Evolutionary conservation across 2,888 invertebrate genomes (phyloP).

Genomic region (Archips crataeganus): DNA sequence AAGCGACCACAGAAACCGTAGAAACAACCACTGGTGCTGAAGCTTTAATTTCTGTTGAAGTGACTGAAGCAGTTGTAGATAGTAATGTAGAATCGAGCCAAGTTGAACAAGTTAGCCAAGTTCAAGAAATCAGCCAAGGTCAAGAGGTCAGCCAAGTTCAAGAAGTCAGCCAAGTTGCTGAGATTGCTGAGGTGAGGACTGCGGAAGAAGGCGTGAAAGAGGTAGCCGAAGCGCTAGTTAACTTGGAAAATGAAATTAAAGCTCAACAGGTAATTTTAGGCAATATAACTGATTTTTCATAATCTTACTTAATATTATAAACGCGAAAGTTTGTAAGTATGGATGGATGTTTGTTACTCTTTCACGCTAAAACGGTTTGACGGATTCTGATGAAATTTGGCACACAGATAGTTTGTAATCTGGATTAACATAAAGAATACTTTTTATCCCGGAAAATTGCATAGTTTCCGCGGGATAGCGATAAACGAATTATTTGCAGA

Average conservation of each 20-base stretch:
- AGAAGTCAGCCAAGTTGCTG: conserved; percentile 39
- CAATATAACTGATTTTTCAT: neutral
- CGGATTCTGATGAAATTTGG: no score
- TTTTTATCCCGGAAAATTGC: no score
- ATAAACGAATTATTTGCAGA: no score
- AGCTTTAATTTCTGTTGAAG: conserved; percentile 41
- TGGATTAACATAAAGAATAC: no score
- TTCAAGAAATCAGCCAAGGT: conserved; percentile 41
- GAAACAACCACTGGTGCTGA: conserved; percentile 31
- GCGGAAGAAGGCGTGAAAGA: conserved; percentile 59
- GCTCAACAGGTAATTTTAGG: conserved; percentile 59
- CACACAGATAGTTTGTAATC: no score
- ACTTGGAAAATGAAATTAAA: conserved; percentile 66
- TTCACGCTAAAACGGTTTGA: no score
- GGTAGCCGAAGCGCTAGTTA: conserved; percentile 65
- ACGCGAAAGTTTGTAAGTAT: no score
- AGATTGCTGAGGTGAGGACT: conserved; percentile 48
- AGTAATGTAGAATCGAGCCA: conserved; percentile 29
- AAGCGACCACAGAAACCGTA: conserved; percentile 38
- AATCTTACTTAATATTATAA: neutral
- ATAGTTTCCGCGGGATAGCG: no score
- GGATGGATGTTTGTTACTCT: no score
- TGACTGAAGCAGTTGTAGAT: conserved; percentile 37
- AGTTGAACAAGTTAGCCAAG: conserved; percentile 38
- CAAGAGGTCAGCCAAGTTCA: conserved; percentile 19